Base-by-base conservation (phyloP, 2,888 invertebrate genomes). In the Elegia similella region DNA sequence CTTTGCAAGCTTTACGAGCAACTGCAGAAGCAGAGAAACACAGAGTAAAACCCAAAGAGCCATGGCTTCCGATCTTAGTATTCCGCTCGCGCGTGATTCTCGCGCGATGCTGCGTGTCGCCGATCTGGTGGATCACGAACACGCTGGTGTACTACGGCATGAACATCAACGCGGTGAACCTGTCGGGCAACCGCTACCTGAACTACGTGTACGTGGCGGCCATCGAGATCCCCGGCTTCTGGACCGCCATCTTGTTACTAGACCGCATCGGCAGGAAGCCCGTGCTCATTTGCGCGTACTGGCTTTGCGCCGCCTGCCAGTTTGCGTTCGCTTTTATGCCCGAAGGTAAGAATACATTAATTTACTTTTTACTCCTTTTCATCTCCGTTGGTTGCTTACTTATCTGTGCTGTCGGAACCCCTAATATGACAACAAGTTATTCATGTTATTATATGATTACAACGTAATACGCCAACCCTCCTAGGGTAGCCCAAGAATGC, bases 161-260 rank as follows among this genome's bases (percentile, higher is more conserved):
- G 75, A 93, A 93, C 1, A 86, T 95, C 46, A 95, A 94, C 72
- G 93, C 95, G 0, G 94, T 95, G 7, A 92, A 94, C 42, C 80
- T 95, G 59, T 93, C 93, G 1, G 95, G 95, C 0, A 94, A 95
- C 72, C 85, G 92, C 46, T 95, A 95, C 74, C 59, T 94, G 47
- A 95, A 95, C 80, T 95, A 95, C 72, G 93, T 94, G 59, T 84
- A 93, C 15, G 94, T 94, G 7, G 88, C 93, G 0, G 81, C 93
- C 3, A 92, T 95, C 2, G 96, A 96, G 81, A 94, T 96, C 59
- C 96, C 96, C 0, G 95, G 95, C 0, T 95, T 94, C 73, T 88
- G 95, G 74, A 76, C 94, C 13, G 94, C 95, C 0, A 93, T 93
- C 58, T 75, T 94, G 16, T 80, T 95, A 44, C 87, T 95, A 72